Conservation (phyloP, 2,888 invertebrate genomes). For the Dolichopus griseipennis region DNA sequence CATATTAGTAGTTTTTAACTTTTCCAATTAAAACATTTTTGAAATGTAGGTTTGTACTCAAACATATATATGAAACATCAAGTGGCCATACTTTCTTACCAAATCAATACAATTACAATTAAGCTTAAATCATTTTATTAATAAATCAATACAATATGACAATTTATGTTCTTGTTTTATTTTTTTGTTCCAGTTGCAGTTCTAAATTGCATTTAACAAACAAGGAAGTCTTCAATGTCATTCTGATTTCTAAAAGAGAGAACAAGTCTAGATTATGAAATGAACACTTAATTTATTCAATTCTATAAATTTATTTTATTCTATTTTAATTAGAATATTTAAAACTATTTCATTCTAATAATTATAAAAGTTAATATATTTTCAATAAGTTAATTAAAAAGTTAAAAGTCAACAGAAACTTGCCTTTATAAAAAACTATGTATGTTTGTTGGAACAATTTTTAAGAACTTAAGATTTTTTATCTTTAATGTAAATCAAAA, state of each 20-base stretch:
- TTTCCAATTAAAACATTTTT: not conserved
- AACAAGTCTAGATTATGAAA: not conserved
- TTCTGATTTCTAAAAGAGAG: not conserved
- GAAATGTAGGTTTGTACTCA: not conserved
- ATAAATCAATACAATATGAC: not conserved
- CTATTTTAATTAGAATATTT: not conserved
- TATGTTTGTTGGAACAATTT: too few species aligned
- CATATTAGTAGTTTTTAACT: too few species aligned
- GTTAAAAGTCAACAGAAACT: too few species aligned
- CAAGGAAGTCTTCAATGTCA: slow-evolving; percentile 1
- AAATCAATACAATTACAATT: not conserved
- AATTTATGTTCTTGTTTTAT: not conserved
- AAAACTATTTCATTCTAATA: too few species aligned
- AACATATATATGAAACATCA: not conserved
- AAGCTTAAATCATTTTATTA: not conserved
- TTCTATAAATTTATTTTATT: not conserved
- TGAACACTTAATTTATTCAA: not conserved
- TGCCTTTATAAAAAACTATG: too few species aligned
- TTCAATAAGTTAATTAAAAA: too few species aligned
- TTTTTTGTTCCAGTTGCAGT: too few species aligned
- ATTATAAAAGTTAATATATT: too few species aligned
- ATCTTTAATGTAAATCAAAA: too few species aligned
- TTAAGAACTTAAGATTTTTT: too few species aligned
- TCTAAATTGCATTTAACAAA: not conserved
- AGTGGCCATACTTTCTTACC: not conserved